phyloP scores from a whole-genome alignment of 2,113 vertebrate genomes.

The Argyrosomus japonicus region DNA sequence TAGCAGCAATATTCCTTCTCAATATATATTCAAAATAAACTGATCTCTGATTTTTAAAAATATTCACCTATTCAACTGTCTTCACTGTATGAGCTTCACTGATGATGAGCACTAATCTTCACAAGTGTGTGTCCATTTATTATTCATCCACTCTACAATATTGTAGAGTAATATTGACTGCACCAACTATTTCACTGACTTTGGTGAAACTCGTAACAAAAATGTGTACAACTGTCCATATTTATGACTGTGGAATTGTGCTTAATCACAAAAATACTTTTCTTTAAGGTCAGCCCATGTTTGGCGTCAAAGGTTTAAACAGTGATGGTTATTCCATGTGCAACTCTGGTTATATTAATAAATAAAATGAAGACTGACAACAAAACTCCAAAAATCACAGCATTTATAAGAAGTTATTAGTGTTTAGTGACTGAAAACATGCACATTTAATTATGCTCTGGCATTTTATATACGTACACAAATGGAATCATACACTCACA shows the following conservation, averaged over 20 bases:
- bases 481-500: not conserved
- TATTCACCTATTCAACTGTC: not conserved
- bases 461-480: not conserved
- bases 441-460: not conserved
- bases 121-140: conserved; percentile 27
- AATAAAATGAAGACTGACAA: not conserved
- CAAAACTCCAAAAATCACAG: not conserved
- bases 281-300: conserved; percentile 11
- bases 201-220: too few species aligned
- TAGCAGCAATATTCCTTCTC: not conserved
- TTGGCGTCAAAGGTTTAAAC: not conserved
- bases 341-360: not conserved
- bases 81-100: not conserved
- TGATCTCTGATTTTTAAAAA: not conserved
- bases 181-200: too few species aligned
- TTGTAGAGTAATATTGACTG: too few species aligned
- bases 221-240: too few species aligned
- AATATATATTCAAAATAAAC: not conserved
- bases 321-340: not conserved
- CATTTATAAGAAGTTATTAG: not conserved
- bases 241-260: too few species aligned
- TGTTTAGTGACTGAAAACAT: not conserved
- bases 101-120: not conserved
- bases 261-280: too few species aligned
- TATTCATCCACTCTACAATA: conserved; percentile 39